Base-by-base conservation (phyloP, 2,113 vertebrate genomes). In the Erythrolamprus reginae region DNA sequence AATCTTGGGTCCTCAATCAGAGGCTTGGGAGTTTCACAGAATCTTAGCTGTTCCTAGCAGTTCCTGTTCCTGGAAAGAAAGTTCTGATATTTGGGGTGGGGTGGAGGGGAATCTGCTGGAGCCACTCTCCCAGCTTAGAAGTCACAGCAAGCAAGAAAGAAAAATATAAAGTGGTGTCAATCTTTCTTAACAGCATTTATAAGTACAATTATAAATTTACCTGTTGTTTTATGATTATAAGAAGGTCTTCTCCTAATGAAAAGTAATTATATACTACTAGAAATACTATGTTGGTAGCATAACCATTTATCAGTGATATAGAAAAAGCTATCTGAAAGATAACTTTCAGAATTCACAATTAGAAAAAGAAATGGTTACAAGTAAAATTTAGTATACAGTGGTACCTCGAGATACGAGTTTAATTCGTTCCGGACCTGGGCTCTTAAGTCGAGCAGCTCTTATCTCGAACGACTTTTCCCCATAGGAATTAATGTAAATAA, bases 341-440 rank as follows among this genome's bases (percentile, higher is more conserved):
- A 61, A 92, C 17, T 92, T 86, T 94, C 88, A 94, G 28, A 90
- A 56, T 10, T 93, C 93, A 94, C 84, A 33, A 24, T 87, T 94
- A 90, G 88, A 91, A 88, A 87, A 95, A 93, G 26, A 94, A 94
- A 91, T 65, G 26, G 38, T 55, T 84, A 10, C 26, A 23, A 89
- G 92, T 93, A 90, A 86, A 91, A 50, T n/a, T n/a, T n/a, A n/a
- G n/a, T n/a, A n/a, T n/a, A n/a, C n/a, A n/a, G n/a, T n/a, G n/a
- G n/a, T n/a, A 92, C 90, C 91, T n/a, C n/a, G n/a, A n/a, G n/a
- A n/a, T n/a, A n/a, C n/a, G n/a, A n/a, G n/a, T n/a, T n/a, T n/a
- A n/a, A n/a, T n/a, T n/a, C n/a, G n/a, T n/a, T n/a, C n/a, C n/a
- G n/a, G n/a, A n/a, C n/a, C n/a, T n/a, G n/a, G n/a, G n/a, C n/a